Conservation (phyloP, 2,888 invertebrate genomes). For the Leptogaster cylindrica region DNA sequence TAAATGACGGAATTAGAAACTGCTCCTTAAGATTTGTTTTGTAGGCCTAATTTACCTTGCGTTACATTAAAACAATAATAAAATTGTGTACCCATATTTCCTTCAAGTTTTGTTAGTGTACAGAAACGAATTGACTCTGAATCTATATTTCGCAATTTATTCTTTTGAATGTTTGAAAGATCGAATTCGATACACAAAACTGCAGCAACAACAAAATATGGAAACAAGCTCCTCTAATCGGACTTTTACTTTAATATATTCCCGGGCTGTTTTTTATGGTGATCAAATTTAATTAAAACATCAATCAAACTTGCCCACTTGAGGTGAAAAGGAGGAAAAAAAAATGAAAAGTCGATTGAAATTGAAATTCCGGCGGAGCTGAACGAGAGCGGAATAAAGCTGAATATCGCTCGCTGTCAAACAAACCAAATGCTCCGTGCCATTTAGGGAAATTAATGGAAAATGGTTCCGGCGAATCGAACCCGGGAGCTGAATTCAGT, state of each 20-base stretch:
- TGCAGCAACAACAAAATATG: too few relatives aligned
- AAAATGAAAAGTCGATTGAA: slow-evolving; percentile 22
- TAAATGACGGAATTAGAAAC: too few relatives aligned
- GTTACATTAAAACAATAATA: too few relatives aligned
- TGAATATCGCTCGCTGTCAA: slow-evolving; percentile 40
- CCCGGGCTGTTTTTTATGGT: not conserved
- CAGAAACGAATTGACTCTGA: too few relatives aligned
- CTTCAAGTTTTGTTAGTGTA: too few relatives aligned
- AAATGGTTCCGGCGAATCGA: slow-evolving; percentile 47
- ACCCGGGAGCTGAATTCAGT: slow-evolving; percentile 29
- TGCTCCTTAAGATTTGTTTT: too few relatives aligned
- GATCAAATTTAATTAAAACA: slow-evolving; percentile 49
- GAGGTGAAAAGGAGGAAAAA: slow-evolving; percentile 17
- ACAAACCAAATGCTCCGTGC: slow-evolving; percentile 45
- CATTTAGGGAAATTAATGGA: slow-evolving; percentile 51
- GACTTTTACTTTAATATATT: not conserved
- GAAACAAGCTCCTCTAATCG: too few relatives aligned
- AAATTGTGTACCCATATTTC: too few relatives aligned
- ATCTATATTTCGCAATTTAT: too few relatives aligned
- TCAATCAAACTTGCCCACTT: slow-evolving; percentile 48
- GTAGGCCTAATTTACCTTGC: too few relatives aligned
- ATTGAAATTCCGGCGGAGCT: slow-evolving; percentile 12
- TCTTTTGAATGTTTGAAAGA: too few relatives aligned
- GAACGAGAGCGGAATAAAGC: slow-evolving; percentile 13
- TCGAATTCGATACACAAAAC: too few relatives aligned